Evolutionary conservation across 2,113 vertebrate species (phyloP).

Genomic region (Poicephalus meyeri): DNA sequence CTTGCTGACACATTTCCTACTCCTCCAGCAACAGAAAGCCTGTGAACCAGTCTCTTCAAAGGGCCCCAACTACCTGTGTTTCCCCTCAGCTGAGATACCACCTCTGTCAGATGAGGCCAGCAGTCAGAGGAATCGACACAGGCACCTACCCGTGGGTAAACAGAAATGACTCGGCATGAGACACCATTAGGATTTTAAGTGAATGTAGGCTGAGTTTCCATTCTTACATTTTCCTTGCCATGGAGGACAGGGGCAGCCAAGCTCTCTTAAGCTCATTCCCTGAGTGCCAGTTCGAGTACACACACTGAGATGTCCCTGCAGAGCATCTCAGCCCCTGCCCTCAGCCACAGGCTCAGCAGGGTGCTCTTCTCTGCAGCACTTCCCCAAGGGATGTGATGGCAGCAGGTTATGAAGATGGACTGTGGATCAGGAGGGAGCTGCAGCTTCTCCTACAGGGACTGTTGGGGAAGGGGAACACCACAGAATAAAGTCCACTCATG

Average conservation of each 20-base stretch:
- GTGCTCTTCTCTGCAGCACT: not conserved
- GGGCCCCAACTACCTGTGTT: not conserved
- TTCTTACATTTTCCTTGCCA: not conserved
- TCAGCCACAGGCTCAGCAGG: not conserved
- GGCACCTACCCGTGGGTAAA: fast-evolving
- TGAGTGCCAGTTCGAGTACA: not conserved
- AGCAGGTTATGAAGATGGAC: not conserved
- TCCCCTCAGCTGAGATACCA: not conserved
- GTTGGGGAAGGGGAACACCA: not conserved
- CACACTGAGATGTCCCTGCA: not conserved
- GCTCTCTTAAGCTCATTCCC: not conserved
- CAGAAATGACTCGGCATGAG: not conserved
- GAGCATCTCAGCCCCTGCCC: not conserved
- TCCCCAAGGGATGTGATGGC: fast-evolving
- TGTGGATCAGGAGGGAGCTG: not conserved
- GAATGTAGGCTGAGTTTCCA: not conserved
- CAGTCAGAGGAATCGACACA: not conserved
- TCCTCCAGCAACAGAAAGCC: not conserved
- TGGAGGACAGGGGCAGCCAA: fast-evolving
- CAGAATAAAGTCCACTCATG: not conserved
- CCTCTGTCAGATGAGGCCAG: not conserved
- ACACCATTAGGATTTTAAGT: not conserved
- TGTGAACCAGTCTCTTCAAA: fast-evolving
- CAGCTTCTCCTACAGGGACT: fast-evolving
- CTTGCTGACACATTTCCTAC: not conserved